phyloP scores from a whole-genome alignment of 2,797 vertebrate genomes.

The Ceyx erithaca region DNA sequence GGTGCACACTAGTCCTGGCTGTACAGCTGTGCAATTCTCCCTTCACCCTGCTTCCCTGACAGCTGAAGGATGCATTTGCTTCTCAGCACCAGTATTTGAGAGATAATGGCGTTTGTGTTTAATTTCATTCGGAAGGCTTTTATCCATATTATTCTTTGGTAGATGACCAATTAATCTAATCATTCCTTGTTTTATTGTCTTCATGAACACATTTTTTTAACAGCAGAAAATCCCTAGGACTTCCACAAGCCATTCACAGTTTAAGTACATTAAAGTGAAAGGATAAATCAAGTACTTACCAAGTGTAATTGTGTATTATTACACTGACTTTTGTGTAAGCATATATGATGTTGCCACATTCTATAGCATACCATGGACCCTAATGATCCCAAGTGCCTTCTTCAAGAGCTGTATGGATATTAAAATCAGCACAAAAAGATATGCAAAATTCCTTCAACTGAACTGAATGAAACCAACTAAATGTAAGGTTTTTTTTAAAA shows the following conservation, averaged over 20 bases:
- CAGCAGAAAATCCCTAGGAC: constrained; percentile 18
- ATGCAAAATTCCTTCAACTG: constrained; percentile 11
- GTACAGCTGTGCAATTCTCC: background rate
- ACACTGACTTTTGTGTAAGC: constrained; percentile 10
- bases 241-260: constrained; percentile 9
- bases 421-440: constrained; percentile 3
- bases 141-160: constrained; percentile 6
- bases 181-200: background rate
- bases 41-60: background rate
- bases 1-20: background rate
- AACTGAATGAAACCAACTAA: background rate
- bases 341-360: background rate
- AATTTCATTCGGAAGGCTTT: background rate
- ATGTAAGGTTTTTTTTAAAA: background rate
- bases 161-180: constrained; percentile 27
- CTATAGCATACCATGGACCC: background rate
- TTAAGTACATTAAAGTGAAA: constrained; percentile 46
- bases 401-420: constrained; percentile 18
- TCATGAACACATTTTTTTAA: constrained; percentile 37
- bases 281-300: constrained; percentile 40
- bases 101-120: background rate
- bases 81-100: background rate
- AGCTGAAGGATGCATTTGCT: background rate
- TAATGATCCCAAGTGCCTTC: background rate
- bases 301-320: constrained; percentile 9